Conservation (phyloP, 1,140 invertebrate species). For the Theocolax elegans region DNA sequence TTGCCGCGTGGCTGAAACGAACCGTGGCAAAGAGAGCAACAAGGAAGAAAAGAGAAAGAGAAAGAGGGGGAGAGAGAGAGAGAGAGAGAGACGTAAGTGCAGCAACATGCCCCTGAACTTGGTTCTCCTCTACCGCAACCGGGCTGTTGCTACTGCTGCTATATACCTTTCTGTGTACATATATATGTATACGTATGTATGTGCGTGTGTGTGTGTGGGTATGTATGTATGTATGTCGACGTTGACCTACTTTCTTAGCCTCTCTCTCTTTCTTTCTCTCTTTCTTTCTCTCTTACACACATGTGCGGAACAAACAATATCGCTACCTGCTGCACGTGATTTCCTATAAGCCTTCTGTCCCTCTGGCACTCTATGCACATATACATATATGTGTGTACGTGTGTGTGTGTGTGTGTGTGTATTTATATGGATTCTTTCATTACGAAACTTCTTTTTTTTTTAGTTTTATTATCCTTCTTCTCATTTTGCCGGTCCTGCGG, state of each 20-base stretch:
- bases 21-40: constrained; percentile 26
- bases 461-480: no score
- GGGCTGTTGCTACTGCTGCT: no score
- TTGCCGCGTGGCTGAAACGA: background rate
- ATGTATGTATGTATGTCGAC: constrained; percentile 50
- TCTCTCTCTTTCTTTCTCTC: constrained; percentile 45
- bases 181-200: background rate
- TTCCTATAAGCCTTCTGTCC: no score
- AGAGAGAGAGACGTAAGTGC: constrained; percentile 43
- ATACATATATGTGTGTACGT: background rate
- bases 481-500: no score
- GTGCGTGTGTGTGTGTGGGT: background rate
- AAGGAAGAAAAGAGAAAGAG: constrained; percentile 29
- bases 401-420: background rate
- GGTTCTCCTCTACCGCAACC: constrained; percentile 52
- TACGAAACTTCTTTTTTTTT: background rate
- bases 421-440: background rate
- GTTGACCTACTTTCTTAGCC: constrained; percentile 63
- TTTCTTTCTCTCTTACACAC: constrained; percentile 4
- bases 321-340: constrained; percentile 45
- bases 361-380: background rate
- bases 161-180: constrained; percentile 3
- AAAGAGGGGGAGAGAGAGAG: constrained; percentile 37
- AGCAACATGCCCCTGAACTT: constrained; percentile 64
- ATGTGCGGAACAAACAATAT: constrained; percentile 46